Evolutionary conservation across 2,888 invertebrate genomes (phyloP).

Genomic region (Marronus borbonicus): DNA sequence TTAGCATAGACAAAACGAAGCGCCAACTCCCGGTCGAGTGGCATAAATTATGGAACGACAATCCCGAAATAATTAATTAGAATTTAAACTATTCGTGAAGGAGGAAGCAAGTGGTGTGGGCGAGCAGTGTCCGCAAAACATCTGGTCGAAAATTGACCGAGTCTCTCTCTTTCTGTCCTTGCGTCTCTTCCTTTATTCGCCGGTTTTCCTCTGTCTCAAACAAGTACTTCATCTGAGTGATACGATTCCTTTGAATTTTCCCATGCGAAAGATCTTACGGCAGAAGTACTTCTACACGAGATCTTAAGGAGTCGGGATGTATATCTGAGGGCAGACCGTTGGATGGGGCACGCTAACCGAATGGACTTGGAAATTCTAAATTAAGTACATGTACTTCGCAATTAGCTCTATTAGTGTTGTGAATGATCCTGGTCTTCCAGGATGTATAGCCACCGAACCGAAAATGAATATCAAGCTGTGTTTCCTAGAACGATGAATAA

Average conservation of each 20-base stretch:
- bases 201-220: not conserved
- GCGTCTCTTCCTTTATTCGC: not conserved
- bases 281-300: constrained; percentile 28
- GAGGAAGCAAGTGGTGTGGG: constrained; percentile 18
- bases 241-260: constrained; percentile 27
- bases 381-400: constrained; percentile 56
- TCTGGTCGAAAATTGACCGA: constrained; percentile 42
- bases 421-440: not conserved
- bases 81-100: constrained; percentile 46
- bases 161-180: not conserved
- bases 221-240: constrained; percentile 26
- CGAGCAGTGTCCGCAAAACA: constrained; percentile 41
- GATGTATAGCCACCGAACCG: not conserved
- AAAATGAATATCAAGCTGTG: not conserved
- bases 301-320: constrained; percentile 26
- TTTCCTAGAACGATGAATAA: too few relatives aligned
- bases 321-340: not conserved
- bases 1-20: constrained; percentile 28
- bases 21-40: constrained; percentile 38
- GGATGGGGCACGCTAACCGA: not conserved
- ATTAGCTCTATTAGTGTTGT: constrained; percentile 55
- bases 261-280: constrained; percentile 41
- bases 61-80: constrained; percentile 50
- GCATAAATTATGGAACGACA: constrained; percentile 46
- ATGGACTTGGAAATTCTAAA: constrained; percentile 55